phyloP scores from a whole-genome alignment of 2,888 invertebrate genomes.

The Pyrrhia umbra region DNA sequence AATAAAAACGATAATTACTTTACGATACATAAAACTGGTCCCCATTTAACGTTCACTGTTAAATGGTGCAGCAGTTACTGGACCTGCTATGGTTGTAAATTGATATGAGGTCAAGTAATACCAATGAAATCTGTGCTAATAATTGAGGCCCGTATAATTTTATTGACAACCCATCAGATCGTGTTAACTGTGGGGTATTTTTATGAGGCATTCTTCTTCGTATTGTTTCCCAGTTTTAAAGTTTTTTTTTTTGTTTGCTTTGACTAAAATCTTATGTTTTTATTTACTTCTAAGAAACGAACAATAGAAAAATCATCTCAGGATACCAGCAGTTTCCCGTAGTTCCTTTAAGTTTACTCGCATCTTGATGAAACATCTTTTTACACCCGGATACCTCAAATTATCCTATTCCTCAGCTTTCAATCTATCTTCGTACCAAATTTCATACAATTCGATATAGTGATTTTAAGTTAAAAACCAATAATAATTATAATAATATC shows the following conservation, averaged over 20 bases:
- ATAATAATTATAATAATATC: too few relatives aligned
- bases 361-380: too few relatives aligned
- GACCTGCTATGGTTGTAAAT: conserved; percentile 35
- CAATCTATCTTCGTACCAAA: too few relatives aligned
- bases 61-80: conserved; percentile 26
- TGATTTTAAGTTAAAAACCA: too few relatives aligned
- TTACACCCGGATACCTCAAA: too few relatives aligned
- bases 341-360: too few relatives aligned
- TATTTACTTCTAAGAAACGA: too few relatives aligned
- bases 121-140: conserved; percentile 47
- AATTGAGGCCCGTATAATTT: conserved; percentile 57
- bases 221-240: neutral
- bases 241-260: neutral
- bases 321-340: too few relatives aligned
- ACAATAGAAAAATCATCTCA: too few relatives aligned
- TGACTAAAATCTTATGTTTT: neutral
- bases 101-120: conserved; percentile 42
- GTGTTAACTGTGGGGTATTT: conserved; percentile 23
- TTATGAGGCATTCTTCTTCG: conserved; percentile 27
- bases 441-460: too few relatives aligned
- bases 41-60: conserved; percentile 18
- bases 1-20: conserved; percentile 33
- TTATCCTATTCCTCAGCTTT: too few relatives aligned
- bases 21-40: conserved; percentile 45
- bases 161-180: conserved; percentile 30